These are phyloP conservation scores for Ectropis crepuscularia DNA, from an alignment of 2,888 invertebrate genomes.

Conservation along the genomic window DNA sequence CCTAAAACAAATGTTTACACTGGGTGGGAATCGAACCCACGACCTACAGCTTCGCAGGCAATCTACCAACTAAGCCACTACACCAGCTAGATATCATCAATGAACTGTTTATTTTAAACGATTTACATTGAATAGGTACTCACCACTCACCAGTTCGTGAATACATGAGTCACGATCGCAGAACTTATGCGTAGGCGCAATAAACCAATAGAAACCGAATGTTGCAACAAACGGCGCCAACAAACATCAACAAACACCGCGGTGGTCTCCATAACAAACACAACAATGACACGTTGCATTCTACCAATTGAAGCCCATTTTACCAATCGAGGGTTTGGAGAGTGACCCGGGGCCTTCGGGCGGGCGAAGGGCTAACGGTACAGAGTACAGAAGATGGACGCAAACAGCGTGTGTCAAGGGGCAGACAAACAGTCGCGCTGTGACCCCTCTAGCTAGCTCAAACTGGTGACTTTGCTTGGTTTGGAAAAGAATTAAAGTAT, in stretches of 20 bases:
- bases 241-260: constrained; percentile 30
- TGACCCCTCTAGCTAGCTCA: constrained; percentile 25
- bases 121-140: too few relatives aligned
- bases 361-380: constrained; percentile 49
- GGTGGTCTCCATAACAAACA: constrained; percentile 41
- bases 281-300: constrained; percentile 41
- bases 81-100: too few relatives aligned
- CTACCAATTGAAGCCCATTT: constrained; percentile 10
- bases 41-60: too few relatives aligned
- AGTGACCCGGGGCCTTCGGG: constrained; percentile 36
- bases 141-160: background rate
- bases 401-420: constrained; percentile 71
- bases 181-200: constrained; percentile 1
- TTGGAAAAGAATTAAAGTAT: background rate
- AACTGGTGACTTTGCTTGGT: constrained; percentile 16
- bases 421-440: constrained; percentile 57
- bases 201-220: constrained; percentile 15
- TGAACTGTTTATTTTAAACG: too few relatives aligned
- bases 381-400: constrained; percentile 63
- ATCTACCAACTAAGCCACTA: too few relatives aligned
- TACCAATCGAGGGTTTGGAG: constrained; percentile 10
- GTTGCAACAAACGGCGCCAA: constrained; percentile 25
- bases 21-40: too few relatives aligned
- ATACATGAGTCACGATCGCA: background rate
- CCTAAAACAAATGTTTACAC: too few relatives aligned